Percentiles rank a stretch among this genome's conserved stretches.
These are phyloP conservation scores for Patiria pectinifera DNA, from an alignment of 53 echinoderm and acorn worm species.

Conservation along the genomic window DNA sequence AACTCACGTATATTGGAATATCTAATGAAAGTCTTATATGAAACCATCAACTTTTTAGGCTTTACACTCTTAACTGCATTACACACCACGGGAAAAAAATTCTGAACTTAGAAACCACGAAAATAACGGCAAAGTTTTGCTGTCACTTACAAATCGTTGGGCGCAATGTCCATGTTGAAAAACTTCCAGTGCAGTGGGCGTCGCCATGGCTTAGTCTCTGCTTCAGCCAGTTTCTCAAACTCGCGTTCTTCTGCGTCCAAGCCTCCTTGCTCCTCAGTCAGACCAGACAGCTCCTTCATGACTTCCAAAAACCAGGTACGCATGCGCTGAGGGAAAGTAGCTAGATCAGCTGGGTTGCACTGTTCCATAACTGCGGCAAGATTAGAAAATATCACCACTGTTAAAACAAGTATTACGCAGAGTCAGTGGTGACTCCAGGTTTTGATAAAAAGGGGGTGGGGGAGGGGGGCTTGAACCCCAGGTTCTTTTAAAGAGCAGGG, in stretches of 20 bases:
- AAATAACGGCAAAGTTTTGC: neutral
- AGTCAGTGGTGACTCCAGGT: too few relatives aligned
- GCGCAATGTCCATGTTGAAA: slow-evolving; percentile 66
- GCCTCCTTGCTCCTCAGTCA: slow-evolving; percentile 67
- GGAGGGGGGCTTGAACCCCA: too few relatives aligned
- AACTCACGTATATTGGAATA: too few relatives aligned
- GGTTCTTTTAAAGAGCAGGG: too few relatives aligned
- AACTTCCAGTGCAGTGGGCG: slow-evolving; percentile 80
- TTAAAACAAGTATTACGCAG: too few relatives aligned
- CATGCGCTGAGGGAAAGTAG: slow-evolving; percentile 72
- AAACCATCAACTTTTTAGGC: too few relatives aligned
- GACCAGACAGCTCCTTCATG: slow-evolving; percentile 68
- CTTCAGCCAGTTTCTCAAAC: slow-evolving; percentile 41
- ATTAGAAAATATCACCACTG: neutral
- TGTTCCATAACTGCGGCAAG: slow-evolving; percentile 56
- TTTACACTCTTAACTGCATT: too few relatives aligned
- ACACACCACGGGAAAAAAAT: too few relatives aligned
- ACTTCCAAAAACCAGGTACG: slow-evolving; percentile 74
- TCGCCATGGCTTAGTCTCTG: slow-evolving; percentile 53
- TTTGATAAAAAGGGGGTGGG: too few relatives aligned
- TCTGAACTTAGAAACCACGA: neutral
- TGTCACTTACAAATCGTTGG: slow-evolving; percentile 69
- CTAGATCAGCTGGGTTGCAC: slow-evolving; percentile 62
- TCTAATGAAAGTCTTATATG: too few relatives aligned
- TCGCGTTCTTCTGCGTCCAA: slow-evolving; percentile 56